These are phyloP conservation scores for Aporophyla nigra DNA, from an alignment of 2,888 invertebrate species.

Conservation along the genomic window DNA sequence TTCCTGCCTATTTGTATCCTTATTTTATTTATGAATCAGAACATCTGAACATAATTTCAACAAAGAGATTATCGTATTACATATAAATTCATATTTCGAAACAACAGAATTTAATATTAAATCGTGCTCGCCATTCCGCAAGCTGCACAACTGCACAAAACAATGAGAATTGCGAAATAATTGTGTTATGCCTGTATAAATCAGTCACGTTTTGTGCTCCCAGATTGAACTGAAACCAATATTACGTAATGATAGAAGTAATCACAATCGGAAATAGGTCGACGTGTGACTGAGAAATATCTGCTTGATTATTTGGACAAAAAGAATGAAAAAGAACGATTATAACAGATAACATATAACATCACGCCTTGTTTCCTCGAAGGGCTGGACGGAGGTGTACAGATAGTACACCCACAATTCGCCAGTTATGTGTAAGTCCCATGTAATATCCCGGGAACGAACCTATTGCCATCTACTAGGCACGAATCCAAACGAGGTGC, in stretches of 20 bases:
- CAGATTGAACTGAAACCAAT: constrained; percentile 50
- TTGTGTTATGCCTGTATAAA: constrained; percentile 48
- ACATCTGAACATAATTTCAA: background rate
- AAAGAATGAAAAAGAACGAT: background rate
- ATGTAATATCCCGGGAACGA: no score
- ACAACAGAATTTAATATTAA: constrained; percentile 44
- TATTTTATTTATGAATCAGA: background rate
- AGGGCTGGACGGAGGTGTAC: no score
- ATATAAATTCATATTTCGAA: constrained; percentile 31
- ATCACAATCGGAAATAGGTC: constrained; percentile 13
- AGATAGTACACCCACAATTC: no score
- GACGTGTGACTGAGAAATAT: background rate
- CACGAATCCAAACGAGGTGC: no score
- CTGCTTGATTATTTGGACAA: background rate
- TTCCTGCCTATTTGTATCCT: background rate
- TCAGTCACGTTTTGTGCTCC: constrained; percentile 50
- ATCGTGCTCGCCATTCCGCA: constrained; percentile 29
- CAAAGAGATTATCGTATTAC: background rate
- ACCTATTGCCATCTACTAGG: no score
- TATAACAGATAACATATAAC: background rate
- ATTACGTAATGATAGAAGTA: constrained; percentile 42
- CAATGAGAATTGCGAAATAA: constrained; percentile 51
- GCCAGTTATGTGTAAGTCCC: no score
- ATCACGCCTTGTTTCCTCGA: no score
- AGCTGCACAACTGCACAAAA: constrained; percentile 41